Percentiles rank a stretch among this genome's conserved stretches.
Conservation (phyloP, 2,113 vertebrate genomes). For the Anoplopoma fimbria region DNA sequence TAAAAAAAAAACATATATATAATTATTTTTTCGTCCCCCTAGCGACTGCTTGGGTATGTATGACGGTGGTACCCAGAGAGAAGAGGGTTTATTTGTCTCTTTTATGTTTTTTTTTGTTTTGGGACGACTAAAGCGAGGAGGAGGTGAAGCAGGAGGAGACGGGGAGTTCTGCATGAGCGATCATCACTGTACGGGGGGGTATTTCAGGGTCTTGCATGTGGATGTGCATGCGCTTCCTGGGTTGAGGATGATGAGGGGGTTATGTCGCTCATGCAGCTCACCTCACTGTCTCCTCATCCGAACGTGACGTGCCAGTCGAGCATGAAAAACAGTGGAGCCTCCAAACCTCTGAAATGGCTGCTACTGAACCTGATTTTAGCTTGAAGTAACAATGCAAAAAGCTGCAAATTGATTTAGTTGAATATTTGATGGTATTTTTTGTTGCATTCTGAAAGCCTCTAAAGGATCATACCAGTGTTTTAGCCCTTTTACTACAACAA, state of each 20-base stretch:
- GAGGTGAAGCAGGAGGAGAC: slow-evolving; percentile 44
- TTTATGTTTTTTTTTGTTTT: slow-evolving; percentile 21
- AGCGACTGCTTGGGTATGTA: slow-evolving; percentile 66
- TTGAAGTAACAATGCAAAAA: background rate
- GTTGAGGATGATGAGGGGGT: background rate
- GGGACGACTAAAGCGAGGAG: background rate
- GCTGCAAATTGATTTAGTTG: slow-evolving; percentile 10
- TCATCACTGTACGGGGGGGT: slow-evolving; percentile 1
- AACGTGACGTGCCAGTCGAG: slow-evolving; percentile 33
- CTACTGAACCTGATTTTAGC: background rate
- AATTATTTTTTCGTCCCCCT: background rate
- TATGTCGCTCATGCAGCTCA: slow-evolving; percentile 67
- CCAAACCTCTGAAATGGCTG: background rate
- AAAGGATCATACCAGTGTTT: slow-evolving; percentile 9
- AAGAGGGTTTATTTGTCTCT: slow-evolving; percentile 9
- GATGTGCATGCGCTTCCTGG: slow-evolving; percentile 80
- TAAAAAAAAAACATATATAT: slow-evolving; percentile 24
- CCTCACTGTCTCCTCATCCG: slow-evolving; percentile 38
- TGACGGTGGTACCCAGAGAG: slow-evolving; percentile 71
- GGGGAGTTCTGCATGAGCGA: slow-evolving; percentile 70
- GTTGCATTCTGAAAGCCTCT: slow-evolving; percentile 1
- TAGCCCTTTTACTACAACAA: background rate
- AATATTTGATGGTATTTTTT: slow-evolving; percentile 10
- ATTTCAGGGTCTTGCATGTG: slow-evolving; percentile 78
- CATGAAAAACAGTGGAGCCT: slow-evolving; percentile 31